Evolutionary conservation across 2,888 invertebrate genomes (phyloP).

Genomic region (Dolichopus griseipennis): DNA sequence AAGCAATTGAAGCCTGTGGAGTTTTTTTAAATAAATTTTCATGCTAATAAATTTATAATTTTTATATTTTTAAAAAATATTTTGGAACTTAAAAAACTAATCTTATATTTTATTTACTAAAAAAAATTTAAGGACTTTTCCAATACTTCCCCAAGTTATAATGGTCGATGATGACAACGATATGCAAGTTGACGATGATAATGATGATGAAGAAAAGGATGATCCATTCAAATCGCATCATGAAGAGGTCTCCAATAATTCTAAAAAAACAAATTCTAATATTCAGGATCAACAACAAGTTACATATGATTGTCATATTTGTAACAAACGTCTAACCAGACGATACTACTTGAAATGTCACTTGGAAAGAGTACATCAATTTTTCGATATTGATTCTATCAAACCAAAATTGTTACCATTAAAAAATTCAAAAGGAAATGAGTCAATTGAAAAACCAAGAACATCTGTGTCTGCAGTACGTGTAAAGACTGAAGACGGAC

Average conservation of each 20-base stretch:
- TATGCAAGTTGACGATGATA: background rate
- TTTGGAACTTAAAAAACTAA: background rate
- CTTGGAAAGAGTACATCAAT: background rate
- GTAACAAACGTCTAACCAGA: background rate
- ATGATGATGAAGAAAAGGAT: background rate
- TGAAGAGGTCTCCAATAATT: background rate
- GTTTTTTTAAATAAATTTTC: no score
- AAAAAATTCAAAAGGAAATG: background rate
- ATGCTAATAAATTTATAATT: no score
- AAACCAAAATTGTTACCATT: background rate
- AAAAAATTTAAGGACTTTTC: background rate
- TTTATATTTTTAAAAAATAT: background rate
- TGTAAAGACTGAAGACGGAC: no score
- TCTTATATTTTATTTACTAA: background rate
- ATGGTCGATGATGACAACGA: conserved; percentile 1
- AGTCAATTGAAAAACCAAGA: background rate
- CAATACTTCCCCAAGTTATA: background rate
- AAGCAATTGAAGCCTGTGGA: no score
- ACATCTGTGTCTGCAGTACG: background rate
- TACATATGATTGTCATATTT: background rate
- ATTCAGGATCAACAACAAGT: background rate
- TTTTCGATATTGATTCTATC: background rate
- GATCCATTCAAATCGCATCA: background rate
- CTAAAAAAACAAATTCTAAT: background rate
- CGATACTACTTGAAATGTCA: background rate